Evolutionary conservation across 1,140 invertebrate genomes (phyloP), one percentile per base, ranked within the genome.

Genomic region (Eubasilissa regina): DNA sequence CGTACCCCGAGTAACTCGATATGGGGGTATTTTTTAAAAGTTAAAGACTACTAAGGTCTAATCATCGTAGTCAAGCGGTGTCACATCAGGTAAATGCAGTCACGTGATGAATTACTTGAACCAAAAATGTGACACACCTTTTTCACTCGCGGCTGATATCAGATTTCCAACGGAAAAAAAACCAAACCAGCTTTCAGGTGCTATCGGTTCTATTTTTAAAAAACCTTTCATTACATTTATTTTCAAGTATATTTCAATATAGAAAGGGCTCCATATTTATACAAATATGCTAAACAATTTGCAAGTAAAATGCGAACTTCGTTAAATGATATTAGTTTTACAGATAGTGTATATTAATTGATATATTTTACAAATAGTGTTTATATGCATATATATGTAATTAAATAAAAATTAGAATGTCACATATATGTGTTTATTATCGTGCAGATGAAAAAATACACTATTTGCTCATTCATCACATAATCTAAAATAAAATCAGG

Each of bases 61-160:
- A 70, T 48, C 66, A 53, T 51, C 45, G 66, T 51, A 25, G n/a
- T 47, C 48, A 70, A 70, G 47, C 66, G 66, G 47, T 48, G 66
- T 70, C 66, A 17, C 45, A 48, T 70, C 47, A 70, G 19, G 25
- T 51, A n/a, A 48, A 70, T 10, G 10, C 45, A 70, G 45, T 51
- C 66, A 51, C 17, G n/a, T 70, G 66, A 70, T 70, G 66, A 70
- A 70, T 70, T 70, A 70, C 45, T 48, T 35, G 11, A 48, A 48
- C 66, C 21, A 12, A 70, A 51, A 48, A 70, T 70, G 66, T 70
- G 66, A 70, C 66, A 70, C 17, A 51, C 51, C 17, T 70, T 35
- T 15, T 15, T 25, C 15, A 47, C 64, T 68, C 44, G 55, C 17
- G 13, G 66, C 10, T 4, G 9, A 25, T 70, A 48, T 70, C 11